phyloP scores from a whole-genome alignment of 2,888 invertebrate genomes.

The Habroteleia sp. region DNA sequence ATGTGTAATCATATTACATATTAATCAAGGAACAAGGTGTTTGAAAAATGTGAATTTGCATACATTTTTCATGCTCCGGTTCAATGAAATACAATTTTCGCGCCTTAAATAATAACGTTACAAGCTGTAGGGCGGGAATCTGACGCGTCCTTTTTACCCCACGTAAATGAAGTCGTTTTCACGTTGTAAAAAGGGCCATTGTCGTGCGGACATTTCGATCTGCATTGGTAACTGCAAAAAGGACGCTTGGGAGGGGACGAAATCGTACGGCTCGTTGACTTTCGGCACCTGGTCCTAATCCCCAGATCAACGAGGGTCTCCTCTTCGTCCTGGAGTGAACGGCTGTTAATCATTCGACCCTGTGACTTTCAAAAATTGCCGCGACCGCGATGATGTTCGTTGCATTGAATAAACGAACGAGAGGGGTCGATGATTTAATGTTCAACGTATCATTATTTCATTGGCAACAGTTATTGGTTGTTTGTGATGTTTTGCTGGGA shows the following conservation, averaged over 20 bases:
- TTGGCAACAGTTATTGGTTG: conserved; percentile 24
- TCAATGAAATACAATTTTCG: conserved; percentile 20
- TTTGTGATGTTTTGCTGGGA: conserved; percentile 9
- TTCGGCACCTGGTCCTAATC: conserved; percentile 63
- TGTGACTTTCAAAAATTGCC: conserved; percentile 45
- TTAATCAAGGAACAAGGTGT: no score
- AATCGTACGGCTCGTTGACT: conserved; percentile 64
- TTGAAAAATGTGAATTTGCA: no score
- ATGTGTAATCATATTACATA: no score
- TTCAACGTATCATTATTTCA: conserved; percentile 41
- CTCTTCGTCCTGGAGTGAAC: conserved; percentile 16
- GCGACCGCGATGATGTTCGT: conserved; percentile 42
- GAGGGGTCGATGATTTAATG: conserved; percentile 46
- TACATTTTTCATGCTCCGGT: neutral
- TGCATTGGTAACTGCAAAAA: conserved; percentile 38
- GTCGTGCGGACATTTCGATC: conserved; percentile 50
- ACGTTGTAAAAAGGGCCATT: conserved; percentile 49
- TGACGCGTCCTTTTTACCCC: conserved; percentile 25
- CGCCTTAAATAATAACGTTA: conserved; percentile 24
- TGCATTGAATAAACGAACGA: conserved; percentile 20
- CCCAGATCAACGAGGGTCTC: conserved; percentile 49
- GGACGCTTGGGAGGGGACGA: conserved; percentile 4
- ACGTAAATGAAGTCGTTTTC: conserved; percentile 56
- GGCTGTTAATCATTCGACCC: conserved; percentile 56
- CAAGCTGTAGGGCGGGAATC: conserved; percentile 38